Percentiles rank a stretch among this genome's conserved stretches.
Evolutionary conservation across 2,888 invertebrate species (phyloP).

Genomic region (Sinelater perroti): DNA sequence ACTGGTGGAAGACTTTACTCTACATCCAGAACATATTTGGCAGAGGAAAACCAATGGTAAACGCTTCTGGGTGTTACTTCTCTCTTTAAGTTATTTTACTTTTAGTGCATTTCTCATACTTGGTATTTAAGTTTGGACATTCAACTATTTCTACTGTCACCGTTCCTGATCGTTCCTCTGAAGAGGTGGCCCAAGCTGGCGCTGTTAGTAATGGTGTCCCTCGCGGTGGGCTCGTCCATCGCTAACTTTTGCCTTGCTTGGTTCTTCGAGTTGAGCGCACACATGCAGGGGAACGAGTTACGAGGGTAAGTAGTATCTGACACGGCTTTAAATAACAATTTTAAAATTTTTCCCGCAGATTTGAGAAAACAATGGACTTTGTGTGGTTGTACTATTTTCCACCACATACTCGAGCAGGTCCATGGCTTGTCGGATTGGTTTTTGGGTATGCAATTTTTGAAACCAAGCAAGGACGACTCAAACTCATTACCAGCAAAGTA

Average conservation of each 20-base stretch:
- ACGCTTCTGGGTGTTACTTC: no score
- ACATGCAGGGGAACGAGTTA: neutral
- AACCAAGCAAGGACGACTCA: conserved; percentile 27
- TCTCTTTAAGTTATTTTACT: neutral
- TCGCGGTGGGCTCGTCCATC: neutral
- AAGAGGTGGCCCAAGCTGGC: neutral
- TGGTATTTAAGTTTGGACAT: conserved; percentile 63
- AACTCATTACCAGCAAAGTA: conserved; percentile 1
- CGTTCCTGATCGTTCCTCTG: conserved; percentile 59
- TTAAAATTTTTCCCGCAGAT: no score
- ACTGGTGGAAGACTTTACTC: conserved; percentile 63
- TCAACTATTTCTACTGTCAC: conserved; percentile 60
- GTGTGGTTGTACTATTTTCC: conserved; percentile 46
- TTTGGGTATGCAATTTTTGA: conserved; percentile 46
- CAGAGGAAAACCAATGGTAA: neutral
- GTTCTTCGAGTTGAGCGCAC: neutral
- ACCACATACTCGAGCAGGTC: conserved; percentile 49
- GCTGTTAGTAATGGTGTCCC: neutral
- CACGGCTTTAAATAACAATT: neutral
- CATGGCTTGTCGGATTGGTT: conserved; percentile 52
- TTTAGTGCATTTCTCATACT: conserved; percentile 59
- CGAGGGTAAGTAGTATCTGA: conserved; percentile 1
- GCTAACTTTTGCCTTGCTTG: neutral
- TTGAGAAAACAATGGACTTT: neutral
- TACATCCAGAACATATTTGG: conserved; percentile 32